Evolutionary conservation across 2,888 invertebrate genomes (phyloP), one percentile per base, ranked within the genome.

Genomic region (Autographa gamma): DNA sequence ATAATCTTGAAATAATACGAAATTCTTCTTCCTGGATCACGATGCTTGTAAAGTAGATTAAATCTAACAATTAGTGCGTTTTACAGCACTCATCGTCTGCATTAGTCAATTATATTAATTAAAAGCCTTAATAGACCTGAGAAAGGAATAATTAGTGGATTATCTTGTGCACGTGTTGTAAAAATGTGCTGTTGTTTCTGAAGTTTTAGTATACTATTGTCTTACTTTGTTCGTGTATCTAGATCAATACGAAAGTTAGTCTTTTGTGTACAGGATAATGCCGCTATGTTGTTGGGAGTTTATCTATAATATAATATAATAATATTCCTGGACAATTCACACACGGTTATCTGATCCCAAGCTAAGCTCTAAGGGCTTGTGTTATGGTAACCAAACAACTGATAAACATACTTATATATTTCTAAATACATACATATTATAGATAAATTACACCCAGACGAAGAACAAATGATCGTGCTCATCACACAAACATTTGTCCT

Each of bases 51-150:
- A 63, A 54, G 18, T 66, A 65, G 74, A 77, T 77, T 79, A 79
- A 79, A 77, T 79, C 72, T 69, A 72, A 72, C 72, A 82, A 82
- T 77, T 80, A 77, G 60, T 72, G 52, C 69, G 64, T 73, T 73
- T 71, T 67, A 76, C 67, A 69, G 74, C 65, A 69, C 70, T 69
- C 82, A 71, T 72, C 73, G 70, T 81, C 75, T 60, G 60, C 48
- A 79, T 81, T 75, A 82, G 76, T 79, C 83, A 82, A 82, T 82
- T 82, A 82, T 72, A 79, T 71, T 80, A 82, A 82, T 82, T 82
- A 79, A 74, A 73, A 76, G 31, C 76, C 74, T 74, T 80, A 80
- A 82, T 82, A 74, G 76, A 81, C 81, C 79, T 82, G 82, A 76
- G 82, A 82, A 82, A 76, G 73, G 64, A 74, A 65, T 78, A 76